These are phyloP conservation scores for Eristalis arbustorum DNA, from an alignment of 2,888 invertebrate species.

Conservation along the genomic window DNA sequence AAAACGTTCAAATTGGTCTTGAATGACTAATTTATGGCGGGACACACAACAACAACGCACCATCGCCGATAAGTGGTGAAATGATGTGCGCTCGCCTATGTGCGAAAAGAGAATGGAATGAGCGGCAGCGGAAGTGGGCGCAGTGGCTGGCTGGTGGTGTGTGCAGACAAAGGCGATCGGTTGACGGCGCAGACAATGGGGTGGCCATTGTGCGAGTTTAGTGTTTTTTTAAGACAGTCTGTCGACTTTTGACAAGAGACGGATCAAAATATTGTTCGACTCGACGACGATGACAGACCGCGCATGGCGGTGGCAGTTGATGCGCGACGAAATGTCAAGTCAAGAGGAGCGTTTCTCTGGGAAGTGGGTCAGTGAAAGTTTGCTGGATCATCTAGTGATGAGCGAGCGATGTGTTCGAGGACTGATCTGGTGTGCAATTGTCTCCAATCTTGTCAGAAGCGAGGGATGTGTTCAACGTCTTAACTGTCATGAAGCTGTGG, in stretches of 20 bases:
- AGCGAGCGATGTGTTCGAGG: too few relatives aligned
- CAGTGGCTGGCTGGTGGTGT: background rate
- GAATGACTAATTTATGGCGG: constrained; percentile 29
- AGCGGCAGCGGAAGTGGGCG: background rate
- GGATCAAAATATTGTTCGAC: background rate
- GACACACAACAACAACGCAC: background rate
- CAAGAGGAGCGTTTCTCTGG: background rate
- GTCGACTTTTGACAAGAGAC: background rate
- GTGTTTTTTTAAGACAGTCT: background rate
- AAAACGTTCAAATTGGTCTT: constrained; percentile 5
- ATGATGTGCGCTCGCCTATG: background rate
- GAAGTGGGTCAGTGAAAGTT: background rate
- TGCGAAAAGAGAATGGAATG: background rate
- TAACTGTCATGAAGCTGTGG: too few relatives aligned
- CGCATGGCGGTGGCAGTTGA: background rate
- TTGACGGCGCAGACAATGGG: background rate
- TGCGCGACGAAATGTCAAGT: background rate
- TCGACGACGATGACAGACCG: background rate
- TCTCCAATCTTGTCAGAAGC: too few relatives aligned
- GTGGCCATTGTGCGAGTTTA: background rate
- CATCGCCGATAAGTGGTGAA: background rate
- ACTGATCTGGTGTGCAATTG: too few relatives aligned
- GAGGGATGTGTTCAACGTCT: too few relatives aligned
- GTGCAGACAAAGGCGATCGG: background rate
- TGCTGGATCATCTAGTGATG: background rate